A percentile compares a stretch with the other conserved stretches of the same genome.
These are phyloP conservation scores for Corythornis cristatus DNA, from an alignment of 2,113 vertebrate genomes.

Conservation along the genomic window DNA sequence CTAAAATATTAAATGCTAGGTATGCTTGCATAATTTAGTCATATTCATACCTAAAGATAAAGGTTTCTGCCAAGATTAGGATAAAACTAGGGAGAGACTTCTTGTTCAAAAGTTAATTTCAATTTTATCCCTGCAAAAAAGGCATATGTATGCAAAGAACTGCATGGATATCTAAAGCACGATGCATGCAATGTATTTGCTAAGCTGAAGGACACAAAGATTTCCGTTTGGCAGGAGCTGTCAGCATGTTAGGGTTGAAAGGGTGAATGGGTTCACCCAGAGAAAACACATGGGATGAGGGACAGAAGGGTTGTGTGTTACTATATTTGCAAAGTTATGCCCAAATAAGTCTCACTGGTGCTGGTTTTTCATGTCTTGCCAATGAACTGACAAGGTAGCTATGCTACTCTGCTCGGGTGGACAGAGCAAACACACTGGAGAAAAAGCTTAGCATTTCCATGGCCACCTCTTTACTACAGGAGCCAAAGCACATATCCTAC, in stretches of 20 bases:
- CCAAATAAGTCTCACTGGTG: background rate
- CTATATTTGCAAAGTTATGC: background rate
- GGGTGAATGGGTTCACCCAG: background rate
- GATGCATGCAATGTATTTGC: background rate
- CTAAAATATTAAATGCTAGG: background rate
- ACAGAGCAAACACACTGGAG: background rate
- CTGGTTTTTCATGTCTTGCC: background rate
- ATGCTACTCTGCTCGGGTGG: background rate
- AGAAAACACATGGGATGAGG: background rate
- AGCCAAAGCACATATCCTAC: background rate
- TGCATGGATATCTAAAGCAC: background rate
- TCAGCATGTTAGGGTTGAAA: background rate
- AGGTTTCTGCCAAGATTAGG: background rate
- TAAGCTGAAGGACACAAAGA: background rate
- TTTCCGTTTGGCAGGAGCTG: background rate
- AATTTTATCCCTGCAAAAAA: background rate
- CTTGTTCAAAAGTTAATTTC: background rate
- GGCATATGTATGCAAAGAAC: background rate
- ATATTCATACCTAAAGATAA: background rate
- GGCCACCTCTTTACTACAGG: accelerated
- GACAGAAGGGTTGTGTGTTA: background rate
- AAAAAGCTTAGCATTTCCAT: background rate
- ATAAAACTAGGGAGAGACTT: background rate
- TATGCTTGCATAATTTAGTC: background rate
- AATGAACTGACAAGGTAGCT: background rate